Conservation (phyloP, 2,797 vertebrate genomes). For the Channallabes apus region DNA sequence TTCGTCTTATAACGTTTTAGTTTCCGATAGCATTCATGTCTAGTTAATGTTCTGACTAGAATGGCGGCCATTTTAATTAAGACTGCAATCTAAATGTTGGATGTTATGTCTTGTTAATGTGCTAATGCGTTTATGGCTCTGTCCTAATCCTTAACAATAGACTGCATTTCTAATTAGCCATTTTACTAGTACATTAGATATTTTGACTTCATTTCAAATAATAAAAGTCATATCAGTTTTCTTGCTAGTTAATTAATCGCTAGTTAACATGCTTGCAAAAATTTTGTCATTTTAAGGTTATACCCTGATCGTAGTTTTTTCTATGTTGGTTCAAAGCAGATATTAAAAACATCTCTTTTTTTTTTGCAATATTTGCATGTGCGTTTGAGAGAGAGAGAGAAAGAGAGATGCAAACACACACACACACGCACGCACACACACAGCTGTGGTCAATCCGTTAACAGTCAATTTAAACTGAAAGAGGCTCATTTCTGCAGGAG, state of each 20-base stretch:
- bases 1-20: not conserved
- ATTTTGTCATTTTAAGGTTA: not conserved
- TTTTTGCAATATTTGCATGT: too few species aligned
- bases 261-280: not conserved
- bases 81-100: not conserved
- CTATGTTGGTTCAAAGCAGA: too few species aligned
- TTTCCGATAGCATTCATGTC: not conserved
- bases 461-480: constrained; percentile 25
- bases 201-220: not conserved
- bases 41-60: not conserved
- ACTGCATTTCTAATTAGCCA: not conserved
- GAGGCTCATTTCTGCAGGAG: constrained; percentile 15
- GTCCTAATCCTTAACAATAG: not conserved
- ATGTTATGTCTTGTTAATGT: not conserved
- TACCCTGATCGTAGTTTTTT: too few species aligned
- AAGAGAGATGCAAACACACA: too few species aligned
- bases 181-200: not conserved
- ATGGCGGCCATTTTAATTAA: not conserved
- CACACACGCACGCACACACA: not conserved
- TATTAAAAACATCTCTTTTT: too few species aligned
- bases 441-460: constrained; percentile 29
- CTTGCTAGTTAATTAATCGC: not conserved
- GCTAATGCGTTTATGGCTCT: not conserved
- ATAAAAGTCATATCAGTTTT: not conserved
- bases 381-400: too few species aligned